phyloP scores from a whole-genome alignment of 64 coral and sea anemone genomes.

The Montipora foliosa region DNA sequence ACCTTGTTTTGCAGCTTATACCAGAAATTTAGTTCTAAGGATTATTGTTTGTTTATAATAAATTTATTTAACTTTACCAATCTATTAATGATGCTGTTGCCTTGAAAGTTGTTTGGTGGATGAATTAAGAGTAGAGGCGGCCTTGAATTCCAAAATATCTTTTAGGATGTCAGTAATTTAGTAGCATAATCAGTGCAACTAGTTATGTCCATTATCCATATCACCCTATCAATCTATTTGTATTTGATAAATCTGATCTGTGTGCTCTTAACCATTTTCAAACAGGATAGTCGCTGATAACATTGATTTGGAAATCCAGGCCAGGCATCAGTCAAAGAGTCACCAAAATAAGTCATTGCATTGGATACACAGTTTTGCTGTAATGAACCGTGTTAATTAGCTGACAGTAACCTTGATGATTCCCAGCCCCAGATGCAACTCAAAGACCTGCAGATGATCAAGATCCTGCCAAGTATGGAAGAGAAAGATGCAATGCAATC shows the following conservation, averaged over 20 bases:
- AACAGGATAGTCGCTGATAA: conserved; percentile 20
- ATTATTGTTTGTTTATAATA: background rate
- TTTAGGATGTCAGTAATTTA: no score
- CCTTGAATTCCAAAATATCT: no score
- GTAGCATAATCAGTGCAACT: no score
- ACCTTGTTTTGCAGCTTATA: background rate
- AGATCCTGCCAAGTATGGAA: background rate
- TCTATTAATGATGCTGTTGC: no score
- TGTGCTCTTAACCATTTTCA: background rate
- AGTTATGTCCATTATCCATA: no score
- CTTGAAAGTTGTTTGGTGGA: no score
- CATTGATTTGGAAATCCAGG: conserved; percentile 29
- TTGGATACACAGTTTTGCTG: conserved; percentile 41
- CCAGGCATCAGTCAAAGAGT: conserved; percentile 26
- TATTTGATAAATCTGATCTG: no score
- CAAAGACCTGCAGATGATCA: background rate
- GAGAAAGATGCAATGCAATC: background rate
- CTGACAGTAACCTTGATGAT: background rate
- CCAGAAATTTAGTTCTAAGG: no score
- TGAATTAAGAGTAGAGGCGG: no score
- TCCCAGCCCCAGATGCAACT: background rate
- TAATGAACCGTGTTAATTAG: background rate
- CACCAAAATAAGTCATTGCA: conserved; percentile 28
- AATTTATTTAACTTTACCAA: no score
- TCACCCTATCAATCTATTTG: no score